Percentiles rank a stretch among this genome's conserved stretches.
These are phyloP conservation scores for Hemicordylus capensis DNA, from an alignment of 2,113 vertebrate species.

Conservation along the genomic window DNA sequence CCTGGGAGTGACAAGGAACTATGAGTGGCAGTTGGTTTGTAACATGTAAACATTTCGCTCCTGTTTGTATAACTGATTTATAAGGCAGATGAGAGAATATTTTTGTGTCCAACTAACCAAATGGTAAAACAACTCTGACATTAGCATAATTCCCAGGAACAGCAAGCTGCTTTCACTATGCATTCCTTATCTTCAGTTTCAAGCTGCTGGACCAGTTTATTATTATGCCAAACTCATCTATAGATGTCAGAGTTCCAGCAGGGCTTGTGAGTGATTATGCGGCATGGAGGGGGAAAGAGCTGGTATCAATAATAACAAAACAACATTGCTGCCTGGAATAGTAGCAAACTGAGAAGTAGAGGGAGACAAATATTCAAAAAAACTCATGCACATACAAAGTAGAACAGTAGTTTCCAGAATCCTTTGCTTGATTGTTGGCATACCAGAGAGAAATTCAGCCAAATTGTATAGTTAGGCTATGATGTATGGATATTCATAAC, in stretches of 20 bases:
- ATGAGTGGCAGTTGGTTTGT: neutral
- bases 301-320: conserved; percentile 5
- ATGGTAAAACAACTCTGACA: neutral
- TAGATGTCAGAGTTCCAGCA: neutral
- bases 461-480: neutral
- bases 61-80: neutral
- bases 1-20: neutral
- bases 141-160: conserved; percentile 3
- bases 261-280: conserved; percentile 1
- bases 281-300: neutral
- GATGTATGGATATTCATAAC: neutral
- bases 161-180: neutral
- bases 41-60: neutral
- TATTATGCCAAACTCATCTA: conserved; percentile 23
- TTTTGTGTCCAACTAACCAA: neutral
- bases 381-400: rapidly evolving
- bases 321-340: neutral
- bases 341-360: neutral
- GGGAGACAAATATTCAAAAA: neutral
- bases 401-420: neutral
- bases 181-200: conserved; percentile 10
- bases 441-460: neutral
- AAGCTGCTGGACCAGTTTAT: conserved; percentile 9
- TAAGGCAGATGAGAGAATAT: neutral
- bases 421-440: conserved; percentile 5